phyloP scores from a whole-genome alignment of 1,140 invertebrate genomes.

The Psix sp. region DNA sequence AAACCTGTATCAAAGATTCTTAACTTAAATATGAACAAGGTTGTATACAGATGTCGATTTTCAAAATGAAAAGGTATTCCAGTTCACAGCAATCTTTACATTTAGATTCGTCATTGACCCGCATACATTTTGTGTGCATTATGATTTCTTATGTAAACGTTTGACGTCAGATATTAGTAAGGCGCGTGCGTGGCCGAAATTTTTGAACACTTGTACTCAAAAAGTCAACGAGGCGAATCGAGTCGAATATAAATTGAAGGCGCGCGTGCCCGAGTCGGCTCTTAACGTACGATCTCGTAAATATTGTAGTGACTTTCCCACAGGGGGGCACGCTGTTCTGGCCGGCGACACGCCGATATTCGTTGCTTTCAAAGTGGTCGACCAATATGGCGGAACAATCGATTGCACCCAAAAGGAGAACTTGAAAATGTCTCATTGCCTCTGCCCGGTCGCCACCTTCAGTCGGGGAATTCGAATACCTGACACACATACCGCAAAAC shows the following conservation, averaged over 20 bases:
- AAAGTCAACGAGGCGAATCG: slow-evolving; percentile 58
- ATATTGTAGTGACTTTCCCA: slow-evolving; percentile 60
- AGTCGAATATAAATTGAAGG: slow-evolving; percentile 52
- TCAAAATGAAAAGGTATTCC: slow-evolving; percentile 12
- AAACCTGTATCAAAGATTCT: too few species aligned
- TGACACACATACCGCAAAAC: slow-evolving; percentile 33
- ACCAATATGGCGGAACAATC: slow-evolving; percentile 63
- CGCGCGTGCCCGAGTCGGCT: slow-evolving; percentile 44
- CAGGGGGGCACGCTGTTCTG: slow-evolving; percentile 48
- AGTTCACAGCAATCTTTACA: slow-evolving; percentile 23
- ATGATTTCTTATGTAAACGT: slow-evolving; percentile 21
- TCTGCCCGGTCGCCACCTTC: slow-evolving; percentile 20
- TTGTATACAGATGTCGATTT: background rate
- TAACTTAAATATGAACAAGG: too few species aligned
- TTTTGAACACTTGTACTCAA: slow-evolving; percentile 51
- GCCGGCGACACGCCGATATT: slow-evolving; percentile 53
- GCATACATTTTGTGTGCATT: slow-evolving; percentile 33
- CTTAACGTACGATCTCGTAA: slow-evolving; percentile 58
- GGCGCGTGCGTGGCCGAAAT: slow-evolving; percentile 38
- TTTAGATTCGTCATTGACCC: slow-evolving; percentile 39
- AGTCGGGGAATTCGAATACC: slow-evolving; percentile 15
- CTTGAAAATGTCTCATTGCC: slow-evolving; percentile 57
- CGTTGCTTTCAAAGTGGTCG: slow-evolving; percentile 55
- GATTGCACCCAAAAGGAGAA: slow-evolving; percentile 63
- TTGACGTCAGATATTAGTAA: slow-evolving; percentile 15